Base-by-base conservation (phyloP, 1,140 invertebrate genomes). In the Cydia pomonella region DNA sequence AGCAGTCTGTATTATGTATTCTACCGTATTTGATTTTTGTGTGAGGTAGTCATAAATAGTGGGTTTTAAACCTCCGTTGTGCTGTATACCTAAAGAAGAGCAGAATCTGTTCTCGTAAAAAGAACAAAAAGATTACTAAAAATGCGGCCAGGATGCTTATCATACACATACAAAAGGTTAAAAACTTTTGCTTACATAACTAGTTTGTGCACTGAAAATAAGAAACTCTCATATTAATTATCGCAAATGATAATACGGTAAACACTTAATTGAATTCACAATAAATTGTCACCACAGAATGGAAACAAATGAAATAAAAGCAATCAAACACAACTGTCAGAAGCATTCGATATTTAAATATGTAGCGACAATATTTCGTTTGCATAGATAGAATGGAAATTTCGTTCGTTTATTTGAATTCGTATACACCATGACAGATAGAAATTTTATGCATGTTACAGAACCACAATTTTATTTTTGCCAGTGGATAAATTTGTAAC, bases 371-470 rank as follows among this genome's bases (percentile, higher is more conserved):
- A 59, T 59, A 59, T 59, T 69, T 18, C 64, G 64, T 69, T 69
- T 9, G 27, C 64, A 33, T 69, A 33, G 53, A 59, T 23, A 59
- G 6, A 59, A 59, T 59, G 53, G 53, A 59, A 33, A 69, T 38
- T 29, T 6, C 63, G 13, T 21, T 18, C 64, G 64, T 69, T 66
- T 41, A 69, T 41, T 18, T 5, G 64, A 38, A 66, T 66, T 66
- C 25, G 50, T 29, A 29, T 66, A 69, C 64, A 69, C 64, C 64
- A 69, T 69, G 64, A 69, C 64, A 69, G 64, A 69, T 69, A 69
- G 25, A 38, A 33, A 69, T 69, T 69, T 69, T 69, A 69, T 69
- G 64, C 64, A 23, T 18, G 29, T 33, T 69, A 33, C 9, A 18
- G 33, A 18, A 3, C n/a, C 13, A 41, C 64, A 69, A 69, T 21